phyloP scores from a whole-genome alignment of 92 coral and sea anemone genomes.

The Virgularia gustaviana region DNA sequence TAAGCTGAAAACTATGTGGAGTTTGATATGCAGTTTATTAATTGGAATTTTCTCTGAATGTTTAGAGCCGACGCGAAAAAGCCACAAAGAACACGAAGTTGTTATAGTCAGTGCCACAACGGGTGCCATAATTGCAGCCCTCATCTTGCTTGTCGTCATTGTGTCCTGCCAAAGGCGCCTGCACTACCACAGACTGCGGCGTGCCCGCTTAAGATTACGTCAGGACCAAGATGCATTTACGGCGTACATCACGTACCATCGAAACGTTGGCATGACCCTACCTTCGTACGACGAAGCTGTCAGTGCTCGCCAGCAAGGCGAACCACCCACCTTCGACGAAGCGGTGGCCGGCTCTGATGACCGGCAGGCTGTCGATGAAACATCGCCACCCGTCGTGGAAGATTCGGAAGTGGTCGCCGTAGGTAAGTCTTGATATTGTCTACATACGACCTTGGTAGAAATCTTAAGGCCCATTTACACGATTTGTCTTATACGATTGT shows the following conservation, averaged over 20 bases:
- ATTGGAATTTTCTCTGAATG: not conserved
- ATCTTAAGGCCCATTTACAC: no score
- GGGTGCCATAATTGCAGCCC: conserved; percentile 89
- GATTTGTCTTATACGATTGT: no score
- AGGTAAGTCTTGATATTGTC: no score
- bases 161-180: conserved; percentile 80
- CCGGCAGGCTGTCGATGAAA: not conserved
- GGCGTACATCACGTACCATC: conserved; percentile 70
- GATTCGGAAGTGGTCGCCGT: not conserved
- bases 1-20: not conserved
- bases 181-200: conserved; percentile 65
- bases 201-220: conserved; percentile 62
- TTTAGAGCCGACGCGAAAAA: not conserved
- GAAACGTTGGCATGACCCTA: conserved; percentile 76
- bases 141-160: conserved; percentile 70
- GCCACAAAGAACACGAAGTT: conserved; percentile 54
- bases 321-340: conserved; percentile 58
- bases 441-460: no score
- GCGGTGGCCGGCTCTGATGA: conserved; percentile 8
- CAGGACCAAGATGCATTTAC: conserved; percentile 86
- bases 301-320: conserved; percentile 71
- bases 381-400: not conserved
- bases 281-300: conserved; percentile 98
- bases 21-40: no score
- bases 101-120: conserved; percentile 91